phyloP scores from a whole-genome alignment of 2,888 invertebrate species.

The Campoplex nolae region DNA sequence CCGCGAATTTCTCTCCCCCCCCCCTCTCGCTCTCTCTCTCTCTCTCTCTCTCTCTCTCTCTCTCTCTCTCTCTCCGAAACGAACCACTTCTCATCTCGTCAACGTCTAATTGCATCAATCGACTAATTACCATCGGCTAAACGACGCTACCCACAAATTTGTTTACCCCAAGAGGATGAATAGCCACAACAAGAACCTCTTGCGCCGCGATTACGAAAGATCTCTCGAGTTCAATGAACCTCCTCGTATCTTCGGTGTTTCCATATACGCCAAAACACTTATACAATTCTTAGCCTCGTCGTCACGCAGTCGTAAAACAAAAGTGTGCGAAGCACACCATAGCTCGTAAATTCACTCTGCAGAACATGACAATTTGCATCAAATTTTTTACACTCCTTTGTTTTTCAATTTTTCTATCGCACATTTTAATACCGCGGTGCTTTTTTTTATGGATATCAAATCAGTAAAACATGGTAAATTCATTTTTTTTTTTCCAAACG shows the following conservation, averaged over 20 bases:
- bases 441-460: slow-evolving; percentile 1
- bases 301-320: slow-evolving; percentile 23
- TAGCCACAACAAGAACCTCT: slow-evolving; percentile 13
- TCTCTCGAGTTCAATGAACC: slow-evolving; percentile 55
- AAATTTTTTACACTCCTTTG: not conserved
- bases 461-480: not conserved
- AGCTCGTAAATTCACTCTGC: not conserved
- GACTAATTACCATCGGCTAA: slow-evolving; percentile 69
- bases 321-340: slow-evolving; percentile 1
- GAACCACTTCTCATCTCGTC: slow-evolving; percentile 52
- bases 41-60: not conserved
- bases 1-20: not conserved
- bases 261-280: not conserved
- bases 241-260: slow-evolving; percentile 3
- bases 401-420: not conserved
- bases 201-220: slow-evolving; percentile 50
- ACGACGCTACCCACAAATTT: slow-evolving; percentile 71
- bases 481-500: not conserved
- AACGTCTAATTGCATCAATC: slow-evolving; percentile 73
- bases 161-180: slow-evolving; percentile 68
- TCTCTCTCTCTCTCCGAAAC: slow-evolving; percentile 1
- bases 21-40: not conserved
- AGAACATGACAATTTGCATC: not conserved
- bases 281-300: slow-evolving; percentile 11
- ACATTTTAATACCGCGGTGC: not conserved